Evolutionary conservation across 2,888 invertebrate species (phyloP).

Genomic region (Andrena dorsata): DNA sequence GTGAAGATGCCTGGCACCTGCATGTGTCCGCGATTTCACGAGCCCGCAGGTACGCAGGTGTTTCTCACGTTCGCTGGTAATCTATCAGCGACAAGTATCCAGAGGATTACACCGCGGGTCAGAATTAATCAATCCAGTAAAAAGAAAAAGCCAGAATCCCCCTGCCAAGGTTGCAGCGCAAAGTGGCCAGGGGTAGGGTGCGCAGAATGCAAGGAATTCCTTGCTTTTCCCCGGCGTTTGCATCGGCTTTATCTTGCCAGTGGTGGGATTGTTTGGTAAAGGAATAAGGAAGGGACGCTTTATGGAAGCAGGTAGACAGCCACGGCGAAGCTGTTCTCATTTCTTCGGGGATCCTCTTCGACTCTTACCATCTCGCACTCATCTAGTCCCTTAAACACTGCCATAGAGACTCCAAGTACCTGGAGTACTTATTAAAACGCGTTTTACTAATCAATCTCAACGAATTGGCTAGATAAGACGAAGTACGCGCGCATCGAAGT

Average conservation of each 20-base stretch:
- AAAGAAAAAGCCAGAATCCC: not conserved
- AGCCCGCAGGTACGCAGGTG: slow-evolving; percentile 37
- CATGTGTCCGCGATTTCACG: slow-evolving; percentile 4
- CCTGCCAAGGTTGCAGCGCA: slow-evolving; percentile 2
- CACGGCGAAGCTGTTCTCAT: slow-evolving; percentile 73
- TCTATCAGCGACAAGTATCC: slow-evolving; percentile 4
- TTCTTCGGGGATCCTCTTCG: slow-evolving; percentile 48
- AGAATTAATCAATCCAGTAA: slow-evolving; percentile 20
- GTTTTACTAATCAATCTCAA: no score
- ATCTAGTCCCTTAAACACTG: not conserved
- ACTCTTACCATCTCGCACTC: slow-evolving; percentile 1
- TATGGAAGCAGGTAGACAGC: slow-evolving; percentile 65
- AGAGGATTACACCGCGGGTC: not conserved
- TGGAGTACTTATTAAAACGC: no score
- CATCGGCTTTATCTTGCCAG: slow-evolving; percentile 58
- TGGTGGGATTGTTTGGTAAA: slow-evolving; percentile 63
- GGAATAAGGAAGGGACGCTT: slow-evolving; percentile 64
- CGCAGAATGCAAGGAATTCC: slow-evolving; percentile 73
- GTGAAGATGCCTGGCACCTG: slow-evolving; percentile 33
- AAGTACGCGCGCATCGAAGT: slow-evolving; percentile 37
- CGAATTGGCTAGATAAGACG: not conserved
- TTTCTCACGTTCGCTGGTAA: slow-evolving; percentile 17
- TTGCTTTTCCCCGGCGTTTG: slow-evolving; percentile 67
- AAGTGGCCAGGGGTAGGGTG: slow-evolving; percentile 14
- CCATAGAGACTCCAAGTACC: no score